Evolutionary conservation across 2,888 invertebrate genomes (phyloP).

Genomic region (Synanthedon andrenaeformis): DNA sequence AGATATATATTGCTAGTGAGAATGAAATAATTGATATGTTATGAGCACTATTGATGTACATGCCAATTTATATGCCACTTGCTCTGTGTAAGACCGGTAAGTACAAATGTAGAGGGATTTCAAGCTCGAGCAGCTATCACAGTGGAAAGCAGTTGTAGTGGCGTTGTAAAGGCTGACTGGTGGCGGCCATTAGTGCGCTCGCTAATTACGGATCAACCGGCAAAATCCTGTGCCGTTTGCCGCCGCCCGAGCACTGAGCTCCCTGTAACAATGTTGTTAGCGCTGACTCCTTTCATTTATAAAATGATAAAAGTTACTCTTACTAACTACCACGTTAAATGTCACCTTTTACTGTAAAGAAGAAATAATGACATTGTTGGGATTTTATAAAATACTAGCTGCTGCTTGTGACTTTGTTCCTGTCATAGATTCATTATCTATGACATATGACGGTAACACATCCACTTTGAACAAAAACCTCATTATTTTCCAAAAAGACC

Average conservation of each 20-base stretch:
- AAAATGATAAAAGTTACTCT: not conserved
- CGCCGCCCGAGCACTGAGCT: not conserved
- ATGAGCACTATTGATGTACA: too few species aligned
- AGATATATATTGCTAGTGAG: too few species aligned
- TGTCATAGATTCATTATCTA: too few species aligned
- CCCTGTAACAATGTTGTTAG: not conserved
- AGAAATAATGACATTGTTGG: too few species aligned
- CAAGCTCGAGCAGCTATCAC: not conserved
- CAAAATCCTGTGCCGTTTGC: slow-evolving; percentile 23
- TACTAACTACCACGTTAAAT: not conserved
- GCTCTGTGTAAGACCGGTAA: not conserved
- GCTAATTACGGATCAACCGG: slow-evolving; percentile 21
- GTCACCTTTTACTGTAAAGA: too few species aligned
- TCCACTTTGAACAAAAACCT: too few species aligned
- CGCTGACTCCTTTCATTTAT: not conserved
- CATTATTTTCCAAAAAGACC: too few species aligned
- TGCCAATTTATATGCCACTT: too few species aligned
- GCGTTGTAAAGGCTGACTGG: slow-evolving; percentile 26
- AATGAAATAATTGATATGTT: too few species aligned
- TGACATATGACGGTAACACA: too few species aligned
- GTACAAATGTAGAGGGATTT: not conserved
- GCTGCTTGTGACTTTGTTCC: too few species aligned
- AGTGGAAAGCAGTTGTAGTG: not conserved
- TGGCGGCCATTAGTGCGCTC: slow-evolving; percentile 37
- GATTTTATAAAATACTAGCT: too few species aligned